Evolutionary conservation across 1,140 invertebrate genomes (phyloP), one percentile per base, ranked within the genome.

Genomic region (Trichomalopsis sarcophagae): DNA sequence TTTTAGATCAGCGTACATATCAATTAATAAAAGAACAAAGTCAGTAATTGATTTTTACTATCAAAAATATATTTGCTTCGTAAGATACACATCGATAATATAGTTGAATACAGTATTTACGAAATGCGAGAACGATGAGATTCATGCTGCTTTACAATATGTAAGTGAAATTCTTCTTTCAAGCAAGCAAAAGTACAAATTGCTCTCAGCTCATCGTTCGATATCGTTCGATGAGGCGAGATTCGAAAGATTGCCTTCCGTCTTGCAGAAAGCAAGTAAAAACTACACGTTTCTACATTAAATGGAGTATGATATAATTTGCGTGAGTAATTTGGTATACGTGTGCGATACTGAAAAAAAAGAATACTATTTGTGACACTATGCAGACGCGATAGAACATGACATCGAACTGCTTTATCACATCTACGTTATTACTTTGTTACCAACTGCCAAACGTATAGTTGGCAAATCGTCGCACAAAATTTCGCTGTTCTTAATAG

Each of bases 41-140:
- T 2, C 23, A n/a, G 7, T 50, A 4, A 75, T 55, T 85, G 62
- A 62, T 77, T 66, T 85, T 82, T 85, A 77, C 14, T 85, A 82
- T 85, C 84, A 85, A 82, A 85, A 82, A 81, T 85, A 82, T 85
- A 85, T 85, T 85, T 85, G 84, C 66, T 77, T 85, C 36, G 44
- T 85, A 85, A 81, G 69, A 85, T 85, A 85, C 81, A 85, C 62
- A 77, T 84, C 14, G 30, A 14, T 73, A 69, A 30, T 81, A 85
- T 36, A 82, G 69, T 82, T 77, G 80, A 78, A 55, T 82, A 81
- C 44, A 82, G 33, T 55, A 78, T 81, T 69, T 71, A 85, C 50
- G 47, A 82, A 77, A 69, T 75, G 78, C 55, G 84, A 81, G 78
- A 75, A 50, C 23, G 66, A 81, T 81, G 78, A 69, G 71, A 76